A percentile compares a stretch with the other conserved stretches of the same genome.
These are phyloP conservation scores for Pitta sordida DNA, from an alignment of 2,113 vertebrate species.

Conservation along the genomic window DNA sequence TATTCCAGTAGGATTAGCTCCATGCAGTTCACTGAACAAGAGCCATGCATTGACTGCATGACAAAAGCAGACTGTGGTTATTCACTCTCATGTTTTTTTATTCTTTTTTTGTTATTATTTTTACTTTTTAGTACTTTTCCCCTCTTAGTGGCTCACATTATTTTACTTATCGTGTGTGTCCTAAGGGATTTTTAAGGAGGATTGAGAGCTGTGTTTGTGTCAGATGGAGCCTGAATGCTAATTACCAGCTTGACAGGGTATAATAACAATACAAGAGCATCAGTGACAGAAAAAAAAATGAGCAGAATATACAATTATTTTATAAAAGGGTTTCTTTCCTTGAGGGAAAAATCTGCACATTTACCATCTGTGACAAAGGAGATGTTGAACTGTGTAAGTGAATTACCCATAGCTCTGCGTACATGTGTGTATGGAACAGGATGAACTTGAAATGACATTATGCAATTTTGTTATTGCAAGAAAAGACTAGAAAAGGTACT, in stretches of 20 bases:
- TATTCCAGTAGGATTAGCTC: constrained; percentile 1
- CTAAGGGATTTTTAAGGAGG: constrained; percentile 57
- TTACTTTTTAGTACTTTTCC: not conserved
- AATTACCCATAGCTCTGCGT: constrained; percentile 52
- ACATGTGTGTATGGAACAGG: constrained; percentile 49
- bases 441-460: constrained; percentile 74
- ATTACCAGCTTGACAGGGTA: constrained; percentile 66
- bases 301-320: constrained; percentile 73
- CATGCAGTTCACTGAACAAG: not conserved
- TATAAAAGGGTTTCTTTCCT: constrained; percentile 69
- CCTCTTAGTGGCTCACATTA: not conserved
- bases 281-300: constrained; percentile 53
- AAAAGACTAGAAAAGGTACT: constrained; percentile 47
- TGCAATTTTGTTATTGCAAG: constrained; percentile 61
- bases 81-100: not conserved
- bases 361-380: constrained; percentile 70
- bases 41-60: not conserved
- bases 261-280: constrained; percentile 68
- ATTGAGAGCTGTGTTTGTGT: constrained; percentile 56
- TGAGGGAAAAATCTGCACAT: constrained; percentile 68
- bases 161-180: constrained; percentile 26
- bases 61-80: constrained; percentile 3
- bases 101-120: not conserved
- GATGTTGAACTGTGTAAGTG: constrained; percentile 61
- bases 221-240: constrained; percentile 63